phyloP scores from a whole-genome alignment of 2,113 vertebrate species.

The Hemichromis elongatus region DNA sequence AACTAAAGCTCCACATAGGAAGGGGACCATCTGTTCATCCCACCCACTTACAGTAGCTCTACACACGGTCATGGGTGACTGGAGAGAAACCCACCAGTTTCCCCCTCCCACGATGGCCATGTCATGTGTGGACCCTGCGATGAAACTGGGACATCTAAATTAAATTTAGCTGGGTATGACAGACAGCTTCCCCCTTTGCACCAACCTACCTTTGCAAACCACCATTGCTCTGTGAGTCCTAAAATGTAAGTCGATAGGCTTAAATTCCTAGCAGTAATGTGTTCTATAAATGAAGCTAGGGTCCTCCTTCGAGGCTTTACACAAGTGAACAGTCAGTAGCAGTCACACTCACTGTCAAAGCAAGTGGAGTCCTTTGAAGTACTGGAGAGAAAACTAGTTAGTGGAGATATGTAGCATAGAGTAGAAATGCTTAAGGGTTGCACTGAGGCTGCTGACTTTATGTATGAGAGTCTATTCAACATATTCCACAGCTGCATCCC shows the following conservation, averaged over 20 bases:
- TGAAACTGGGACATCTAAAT: not conserved
- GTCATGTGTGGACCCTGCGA: not conserved
- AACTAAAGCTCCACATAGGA: not conserved
- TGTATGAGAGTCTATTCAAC: not conserved
- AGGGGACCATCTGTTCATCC: not conserved
- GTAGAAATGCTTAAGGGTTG: not conserved
- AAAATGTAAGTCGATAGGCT: not conserved
- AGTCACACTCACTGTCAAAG: not conserved
- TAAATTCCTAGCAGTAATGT: not conserved
- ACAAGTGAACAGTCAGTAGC: not conserved
- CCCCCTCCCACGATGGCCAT: not conserved
- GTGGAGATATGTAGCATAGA: not conserved
- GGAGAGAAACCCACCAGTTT: not conserved
- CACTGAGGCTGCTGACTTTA: not conserved
- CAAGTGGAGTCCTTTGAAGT: not conserved
- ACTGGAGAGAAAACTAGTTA: not conserved
- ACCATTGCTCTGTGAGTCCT: not conserved
- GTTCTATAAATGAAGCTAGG: not conserved
- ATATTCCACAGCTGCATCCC: not conserved
- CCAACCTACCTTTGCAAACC: not conserved
- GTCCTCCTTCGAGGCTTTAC: not conserved
- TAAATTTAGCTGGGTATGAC: not conserved
- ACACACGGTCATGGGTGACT: not conserved
- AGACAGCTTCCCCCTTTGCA: not conserved
- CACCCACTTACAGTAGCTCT: not conserved